These are phyloP conservation scores for Arrhopalites spinosus DNA, from an alignment of 2,888 invertebrate species.

Conservation along the genomic window DNA sequence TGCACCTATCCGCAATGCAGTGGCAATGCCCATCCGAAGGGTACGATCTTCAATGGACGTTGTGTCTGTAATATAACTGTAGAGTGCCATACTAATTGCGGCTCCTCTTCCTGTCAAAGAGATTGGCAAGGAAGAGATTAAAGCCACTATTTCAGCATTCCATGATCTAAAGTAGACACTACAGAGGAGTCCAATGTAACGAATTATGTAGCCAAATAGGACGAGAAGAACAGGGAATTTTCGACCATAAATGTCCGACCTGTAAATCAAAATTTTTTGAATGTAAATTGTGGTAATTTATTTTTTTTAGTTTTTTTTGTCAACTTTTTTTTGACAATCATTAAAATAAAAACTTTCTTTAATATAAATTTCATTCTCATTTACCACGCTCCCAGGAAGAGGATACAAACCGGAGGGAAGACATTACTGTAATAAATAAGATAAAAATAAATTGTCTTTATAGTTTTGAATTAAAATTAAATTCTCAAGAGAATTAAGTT, in stretches of 20 bases:
- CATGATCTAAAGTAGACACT: slow-evolving; percentile 30
- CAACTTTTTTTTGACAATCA: too few relatives aligned
- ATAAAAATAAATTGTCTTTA: too few relatives aligned
- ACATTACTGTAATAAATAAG: too few relatives aligned
- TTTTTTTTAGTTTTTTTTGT: too few relatives aligned
- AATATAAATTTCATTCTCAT: too few relatives aligned
- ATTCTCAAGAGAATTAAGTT: too few relatives aligned
- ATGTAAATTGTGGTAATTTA: too few relatives aligned
- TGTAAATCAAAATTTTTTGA: too few relatives aligned
- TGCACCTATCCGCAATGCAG: slow-evolving; percentile 60
- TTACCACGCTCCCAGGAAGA: slow-evolving; percentile 54
- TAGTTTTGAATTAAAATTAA: too few relatives aligned
- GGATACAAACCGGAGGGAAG: slow-evolving; percentile 50
- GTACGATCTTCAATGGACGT: slow-evolving; percentile 66
- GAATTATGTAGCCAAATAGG: slow-evolving; percentile 49
- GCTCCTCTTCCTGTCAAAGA: slow-evolving; percentile 66
- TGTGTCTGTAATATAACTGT: slow-evolving; percentile 55
- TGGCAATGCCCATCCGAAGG: slow-evolving; percentile 67
- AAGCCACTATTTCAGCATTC: slow-evolving; percentile 48
- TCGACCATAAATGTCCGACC: slow-evolving; percentile 52
- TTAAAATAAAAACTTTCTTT: too few relatives aligned
- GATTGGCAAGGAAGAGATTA: slow-evolving; percentile 43
- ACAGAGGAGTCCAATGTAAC: slow-evolving; percentile 41
- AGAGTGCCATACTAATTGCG: slow-evolving; percentile 56
- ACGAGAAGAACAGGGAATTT: slow-evolving; percentile 53